These are phyloP conservation scores for Papilio polyxenes DNA, from an alignment of 1,140 invertebrate genomes.

Conservation along the genomic window DNA sequence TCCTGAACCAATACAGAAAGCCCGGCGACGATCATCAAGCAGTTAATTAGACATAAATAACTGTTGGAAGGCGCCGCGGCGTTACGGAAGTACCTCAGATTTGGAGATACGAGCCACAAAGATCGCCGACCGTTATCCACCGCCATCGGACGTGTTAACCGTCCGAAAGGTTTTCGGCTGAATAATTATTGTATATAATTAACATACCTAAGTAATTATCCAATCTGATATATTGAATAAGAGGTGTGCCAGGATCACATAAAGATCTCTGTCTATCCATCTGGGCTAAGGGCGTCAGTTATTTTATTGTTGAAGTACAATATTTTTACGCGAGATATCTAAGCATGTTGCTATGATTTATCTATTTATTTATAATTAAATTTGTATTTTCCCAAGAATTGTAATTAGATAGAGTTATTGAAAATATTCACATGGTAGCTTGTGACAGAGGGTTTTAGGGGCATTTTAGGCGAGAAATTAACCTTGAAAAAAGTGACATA, in stretches of 20 bases:
- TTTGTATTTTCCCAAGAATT: too few species aligned
- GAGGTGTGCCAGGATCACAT: too few species aligned
- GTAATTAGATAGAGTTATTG: too few species aligned
- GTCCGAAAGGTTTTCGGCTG: background rate
- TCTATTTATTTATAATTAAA: too few species aligned
- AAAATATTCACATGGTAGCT: too few species aligned
- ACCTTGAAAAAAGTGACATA: background rate
- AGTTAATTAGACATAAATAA: conserved; percentile 14
- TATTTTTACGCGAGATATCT: too few species aligned
- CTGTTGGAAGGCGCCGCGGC: background rate
- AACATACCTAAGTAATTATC: conserved; percentile 19
- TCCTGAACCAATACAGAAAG: background rate
- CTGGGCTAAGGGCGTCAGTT: too few species aligned
- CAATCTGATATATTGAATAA: background rate
- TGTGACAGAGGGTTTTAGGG: too few species aligned
- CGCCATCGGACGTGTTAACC: background rate
- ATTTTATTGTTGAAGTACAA: too few species aligned
- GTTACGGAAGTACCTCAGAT: background rate
- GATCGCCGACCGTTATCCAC: background rate
- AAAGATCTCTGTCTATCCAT: too few species aligned
- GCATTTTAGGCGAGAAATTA: too few species aligned
- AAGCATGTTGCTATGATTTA: too few species aligned
- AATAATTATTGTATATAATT: conserved; percentile 26
- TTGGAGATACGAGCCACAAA: background rate
- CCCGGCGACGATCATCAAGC: background rate